Percentiles rank a stretch among this genome's conserved stretches.
phyloP scores from a whole-genome alignment of 2,888 invertebrate genomes.

The Drosophila multiciliata region DNA sequence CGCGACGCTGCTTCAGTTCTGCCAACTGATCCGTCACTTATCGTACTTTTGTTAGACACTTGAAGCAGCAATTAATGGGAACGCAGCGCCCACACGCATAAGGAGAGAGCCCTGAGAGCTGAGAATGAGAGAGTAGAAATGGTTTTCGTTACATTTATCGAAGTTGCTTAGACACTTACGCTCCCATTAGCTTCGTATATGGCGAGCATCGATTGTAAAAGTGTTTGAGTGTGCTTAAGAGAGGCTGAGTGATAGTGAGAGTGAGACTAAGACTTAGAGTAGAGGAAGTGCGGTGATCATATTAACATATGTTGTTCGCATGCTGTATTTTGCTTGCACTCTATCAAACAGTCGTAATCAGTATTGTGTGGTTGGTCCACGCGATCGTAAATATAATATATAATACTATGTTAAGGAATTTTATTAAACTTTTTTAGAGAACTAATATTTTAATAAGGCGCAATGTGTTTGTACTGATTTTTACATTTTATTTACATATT shows the following conservation, averaged over 20 bases:
- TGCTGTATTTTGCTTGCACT: background rate
- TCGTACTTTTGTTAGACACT: slow-evolving; percentile 10
- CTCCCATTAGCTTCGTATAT: background rate
- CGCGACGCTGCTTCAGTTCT: slow-evolving; percentile 2
- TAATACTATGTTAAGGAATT: background rate
- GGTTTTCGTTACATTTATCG: background rate
- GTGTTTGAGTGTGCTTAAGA: background rate
- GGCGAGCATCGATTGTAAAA: background rate
- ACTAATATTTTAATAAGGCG: background rate
- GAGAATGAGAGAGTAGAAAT: background rate
- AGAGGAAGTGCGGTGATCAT: background rate
- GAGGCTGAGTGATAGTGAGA: background rate
- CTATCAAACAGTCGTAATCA: slow-evolving; percentile 16
- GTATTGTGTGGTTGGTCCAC: background rate
- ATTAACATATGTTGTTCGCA: background rate
- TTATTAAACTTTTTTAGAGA: background rate
- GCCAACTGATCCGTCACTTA: slow-evolving; percentile 23
- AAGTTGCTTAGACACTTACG: background rate
- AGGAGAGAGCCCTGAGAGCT: background rate
- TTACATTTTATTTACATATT: background rate
- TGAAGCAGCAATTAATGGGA: slow-evolving; percentile 2
- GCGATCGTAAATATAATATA: slow-evolving; percentile 1
- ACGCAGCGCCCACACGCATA: background rate
- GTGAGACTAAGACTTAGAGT: background rate
- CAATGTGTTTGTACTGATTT: background rate